Evolutionary conservation across 2,113 vertebrate species (phyloP).

Genomic region (Nycticorax nycticorax): DNA sequence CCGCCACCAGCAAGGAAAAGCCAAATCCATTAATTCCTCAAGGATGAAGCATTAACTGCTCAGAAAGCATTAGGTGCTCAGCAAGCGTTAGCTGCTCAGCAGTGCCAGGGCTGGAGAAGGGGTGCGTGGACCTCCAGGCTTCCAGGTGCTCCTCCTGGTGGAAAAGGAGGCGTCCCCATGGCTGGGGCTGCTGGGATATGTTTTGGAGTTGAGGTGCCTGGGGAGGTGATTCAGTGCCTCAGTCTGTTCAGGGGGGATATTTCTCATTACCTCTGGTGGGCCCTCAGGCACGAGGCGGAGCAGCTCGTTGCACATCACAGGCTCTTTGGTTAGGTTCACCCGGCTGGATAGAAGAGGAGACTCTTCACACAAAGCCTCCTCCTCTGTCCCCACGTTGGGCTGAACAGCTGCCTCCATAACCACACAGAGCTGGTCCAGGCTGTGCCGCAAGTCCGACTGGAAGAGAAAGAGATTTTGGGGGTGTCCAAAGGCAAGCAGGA

Average conservation of each 20-base stretch:
- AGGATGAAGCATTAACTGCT: neutral
- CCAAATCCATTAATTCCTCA: neutral
- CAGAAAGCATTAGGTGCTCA: neutral
- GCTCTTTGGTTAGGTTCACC: neutral
- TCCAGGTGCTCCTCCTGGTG: neutral
- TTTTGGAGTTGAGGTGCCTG: neutral
- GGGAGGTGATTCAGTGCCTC: neutral
- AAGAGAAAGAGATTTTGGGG: neutral
- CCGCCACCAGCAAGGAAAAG: neutral
- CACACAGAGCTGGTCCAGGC: slow-evolving; percentile 67
- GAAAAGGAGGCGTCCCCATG: neutral
- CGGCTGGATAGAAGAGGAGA: slow-evolving; percentile 56
- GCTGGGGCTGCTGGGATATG: neutral
- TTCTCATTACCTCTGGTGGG: slow-evolving; percentile 66
- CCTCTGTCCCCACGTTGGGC: fast-evolving
- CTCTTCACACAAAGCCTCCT: slow-evolving; percentile 28
- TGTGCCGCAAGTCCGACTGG: slow-evolving; percentile 50
- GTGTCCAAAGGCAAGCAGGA: neutral
- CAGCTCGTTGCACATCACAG: slow-evolving; percentile 43
- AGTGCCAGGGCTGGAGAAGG: neutral
- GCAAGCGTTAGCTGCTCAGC: neutral
- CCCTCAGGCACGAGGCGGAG: slow-evolving; percentile 62
- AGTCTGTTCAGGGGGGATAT: neutral
- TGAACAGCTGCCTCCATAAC: slow-evolving; percentile 45
- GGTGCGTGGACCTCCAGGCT: neutral